These are phyloP conservation scores for Drosophila lutescens DNA, from an alignment of 2,888 invertebrate genomes.

Conservation along the genomic window DNA sequence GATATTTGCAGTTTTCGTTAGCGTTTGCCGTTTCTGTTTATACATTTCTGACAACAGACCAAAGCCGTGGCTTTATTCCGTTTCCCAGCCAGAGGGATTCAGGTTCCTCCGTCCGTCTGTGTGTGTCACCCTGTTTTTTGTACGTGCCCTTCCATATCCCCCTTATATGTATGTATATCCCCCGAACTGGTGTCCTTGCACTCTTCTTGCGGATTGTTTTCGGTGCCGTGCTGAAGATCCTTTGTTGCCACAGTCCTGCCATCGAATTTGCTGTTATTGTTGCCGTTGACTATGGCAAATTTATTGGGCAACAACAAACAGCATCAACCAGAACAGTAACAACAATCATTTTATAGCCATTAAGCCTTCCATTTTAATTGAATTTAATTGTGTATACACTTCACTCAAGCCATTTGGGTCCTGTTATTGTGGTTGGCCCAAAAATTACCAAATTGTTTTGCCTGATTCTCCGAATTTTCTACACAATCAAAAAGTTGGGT, in stretches of 20 bases:
- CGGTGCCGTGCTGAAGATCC: slow-evolving; percentile 17
- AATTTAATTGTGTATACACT: slow-evolving; percentile 74
- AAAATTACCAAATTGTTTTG: slow-evolving; percentile 43
- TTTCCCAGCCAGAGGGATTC: slow-evolving; percentile 15
- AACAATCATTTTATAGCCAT: slow-evolving; percentile 64
- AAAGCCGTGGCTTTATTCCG: slow-evolving; percentile 38
- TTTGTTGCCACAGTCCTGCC: slow-evolving; percentile 9
- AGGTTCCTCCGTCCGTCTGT: slow-evolving; percentile 13
- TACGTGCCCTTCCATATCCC: slow-evolving; percentile 16
- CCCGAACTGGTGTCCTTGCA: slow-evolving; percentile 22
- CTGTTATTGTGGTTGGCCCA: slow-evolving; percentile 36
- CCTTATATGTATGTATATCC: slow-evolving; percentile 18
- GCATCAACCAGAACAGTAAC: slow-evolving; percentile 18
- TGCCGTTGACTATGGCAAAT: slow-evolving; percentile 51
- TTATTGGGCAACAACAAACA: slow-evolving; percentile 52
- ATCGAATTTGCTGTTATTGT: slow-evolving; percentile 30
- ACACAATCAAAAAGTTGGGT: background rate
- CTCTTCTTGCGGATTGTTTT: slow-evolving; percentile 43
- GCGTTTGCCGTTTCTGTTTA: slow-evolving; percentile 45
- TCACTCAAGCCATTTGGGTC: slow-evolving; percentile 39
- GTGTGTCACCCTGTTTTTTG: slow-evolving; percentile 9
- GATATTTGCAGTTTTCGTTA: slow-evolving; percentile 57
- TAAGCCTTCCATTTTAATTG: slow-evolving; percentile 74
- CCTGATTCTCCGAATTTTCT: slow-evolving; percentile 21
- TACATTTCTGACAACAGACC: slow-evolving; percentile 46